Conservation (phyloP, 2,797 vertebrate genomes). For the Oreochromis mossambicus region DNA sequence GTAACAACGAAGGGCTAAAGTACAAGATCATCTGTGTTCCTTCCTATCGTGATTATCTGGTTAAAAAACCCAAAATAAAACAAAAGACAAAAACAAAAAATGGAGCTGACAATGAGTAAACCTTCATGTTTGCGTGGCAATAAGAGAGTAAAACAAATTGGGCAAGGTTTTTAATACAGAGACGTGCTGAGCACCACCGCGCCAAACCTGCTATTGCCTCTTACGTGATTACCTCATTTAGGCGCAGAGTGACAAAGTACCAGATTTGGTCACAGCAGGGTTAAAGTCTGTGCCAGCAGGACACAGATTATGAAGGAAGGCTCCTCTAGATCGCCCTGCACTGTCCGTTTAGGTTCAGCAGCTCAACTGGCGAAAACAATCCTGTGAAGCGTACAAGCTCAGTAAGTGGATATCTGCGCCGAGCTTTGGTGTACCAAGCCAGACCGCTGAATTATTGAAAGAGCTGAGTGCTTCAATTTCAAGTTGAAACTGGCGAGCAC, state of each 20-base stretch:
- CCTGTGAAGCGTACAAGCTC: constrained; percentile 9
- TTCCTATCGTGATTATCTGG: constrained; percentile 3
- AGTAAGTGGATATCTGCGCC: constrained; percentile 57
- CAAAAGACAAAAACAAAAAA: background rate
- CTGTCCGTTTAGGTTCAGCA: constrained; percentile 8
- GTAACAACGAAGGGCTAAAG: background rate
- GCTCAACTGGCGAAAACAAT: constrained; percentile 51
- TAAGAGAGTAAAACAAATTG: constrained; percentile 9
- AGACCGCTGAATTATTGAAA: constrained; percentile 79
- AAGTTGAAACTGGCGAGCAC: constrained; percentile 12
- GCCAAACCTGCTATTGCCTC: constrained; percentile 44
- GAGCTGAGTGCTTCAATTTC: constrained; percentile 59
- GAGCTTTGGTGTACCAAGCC: constrained; percentile 49
- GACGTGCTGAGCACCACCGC: constrained; percentile 3
- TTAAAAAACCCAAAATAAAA: background rate
- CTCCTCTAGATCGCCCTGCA: background rate
- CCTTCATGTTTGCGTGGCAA: constrained; percentile 15
- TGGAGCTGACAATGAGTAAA: background rate
- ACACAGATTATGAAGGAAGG: constrained; percentile 18
- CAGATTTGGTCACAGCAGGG: constrained; percentile 65
- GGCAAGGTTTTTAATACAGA: constrained; percentile 28
- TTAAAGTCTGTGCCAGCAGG: constrained; percentile 36
- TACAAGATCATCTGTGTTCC: background rate
- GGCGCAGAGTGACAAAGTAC: constrained; percentile 56
- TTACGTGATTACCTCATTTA: constrained; percentile 53